Conservation (phyloP, 2,888 invertebrate genomes). For the Microchrysa polita region DNA sequence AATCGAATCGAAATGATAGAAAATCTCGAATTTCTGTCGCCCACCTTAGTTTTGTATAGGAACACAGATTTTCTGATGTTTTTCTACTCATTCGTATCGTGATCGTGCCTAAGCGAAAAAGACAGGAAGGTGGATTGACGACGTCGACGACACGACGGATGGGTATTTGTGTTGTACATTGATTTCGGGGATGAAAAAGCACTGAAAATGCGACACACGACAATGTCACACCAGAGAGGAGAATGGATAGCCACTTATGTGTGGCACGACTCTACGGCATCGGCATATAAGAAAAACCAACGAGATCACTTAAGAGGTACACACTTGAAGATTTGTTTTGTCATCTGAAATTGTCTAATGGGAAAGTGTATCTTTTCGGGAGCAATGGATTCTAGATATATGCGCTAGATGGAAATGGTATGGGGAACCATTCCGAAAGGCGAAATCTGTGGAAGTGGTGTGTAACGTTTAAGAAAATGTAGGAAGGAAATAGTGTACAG, state of each 20-base stretch:
- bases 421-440: too few species aligned
- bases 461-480: too few species aligned
- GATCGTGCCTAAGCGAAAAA: not conserved
- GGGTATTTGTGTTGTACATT: not conserved
- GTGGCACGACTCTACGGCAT: too few species aligned
- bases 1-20: conserved; percentile 25
- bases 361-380: too few species aligned
- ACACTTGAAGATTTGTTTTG: conserved; percentile 27
- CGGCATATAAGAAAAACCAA: not conserved
- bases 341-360: not conserved
- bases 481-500: too few species aligned
- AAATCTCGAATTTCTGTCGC: conserved; percentile 28
- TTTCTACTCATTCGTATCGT: conserved; percentile 10
- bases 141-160: too few species aligned
- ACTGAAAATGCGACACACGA: not conserved
- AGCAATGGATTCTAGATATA: too few species aligned
- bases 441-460: too few species aligned
- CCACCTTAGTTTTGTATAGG: conserved; percentile 15
- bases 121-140: not conserved
- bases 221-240: conserved; percentile 3
- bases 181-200: conserved; percentile 1
- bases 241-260: conserved; percentile 4
- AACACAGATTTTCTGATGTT: conserved; percentile 32
- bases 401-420: too few species aligned
- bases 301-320: not conserved